Evolutionary conservation across 2,797 vertebrate genomes (phyloP), one percentile per base, ranked within the genome.

Genomic region (Lophotriccus pileatus): DNA sequence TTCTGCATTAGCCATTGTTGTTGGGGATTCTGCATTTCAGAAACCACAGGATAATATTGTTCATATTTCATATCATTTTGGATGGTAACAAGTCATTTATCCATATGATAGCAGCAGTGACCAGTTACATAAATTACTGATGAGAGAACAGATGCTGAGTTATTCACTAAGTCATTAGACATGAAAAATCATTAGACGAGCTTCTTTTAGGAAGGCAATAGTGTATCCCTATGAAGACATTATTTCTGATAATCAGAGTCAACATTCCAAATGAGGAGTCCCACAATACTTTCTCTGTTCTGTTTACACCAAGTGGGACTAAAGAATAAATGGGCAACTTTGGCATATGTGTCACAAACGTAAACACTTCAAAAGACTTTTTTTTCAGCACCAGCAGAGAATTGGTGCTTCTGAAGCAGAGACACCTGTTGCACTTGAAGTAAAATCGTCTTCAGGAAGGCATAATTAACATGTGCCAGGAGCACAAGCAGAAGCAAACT

Each of bases 31-130:
- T 53, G 50, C 5, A 6, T 69, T 75, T 43, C 43, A 63, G 49
- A 46, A 87, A 43, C 12, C 0, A 0, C 2, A 66, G 15, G 7
- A 56, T 25, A 2, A 25, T 30, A 25, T 1, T 1, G 0, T 13
- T 67, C 7, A 0, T 27, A 37, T 79, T 59, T 58, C 25, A 47
- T 14, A 67, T 27, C 0, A 32, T 39, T 78, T 52, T 20, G 21
- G 12, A 47, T 9, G 3, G 32, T 25, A 74, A 50, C 14, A 28
- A 14, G 17, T 37, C 56, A 62, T 7, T 30, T 37, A 53, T 4
- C 32, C 34, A 10, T 21, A 25, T 8, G 6, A 49, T 7, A 75
- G 24, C 30, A 64, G 62, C 46, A 81, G 30, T 21, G 25, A 81
- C 27, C 21, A 34, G 19, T 47, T 56, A 30, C 1, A 62, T 21